Evolutionary conservation across 2,797 vertebrate genomes (phyloP).

Genomic region (Pangasius sanitwongsei): DNA sequence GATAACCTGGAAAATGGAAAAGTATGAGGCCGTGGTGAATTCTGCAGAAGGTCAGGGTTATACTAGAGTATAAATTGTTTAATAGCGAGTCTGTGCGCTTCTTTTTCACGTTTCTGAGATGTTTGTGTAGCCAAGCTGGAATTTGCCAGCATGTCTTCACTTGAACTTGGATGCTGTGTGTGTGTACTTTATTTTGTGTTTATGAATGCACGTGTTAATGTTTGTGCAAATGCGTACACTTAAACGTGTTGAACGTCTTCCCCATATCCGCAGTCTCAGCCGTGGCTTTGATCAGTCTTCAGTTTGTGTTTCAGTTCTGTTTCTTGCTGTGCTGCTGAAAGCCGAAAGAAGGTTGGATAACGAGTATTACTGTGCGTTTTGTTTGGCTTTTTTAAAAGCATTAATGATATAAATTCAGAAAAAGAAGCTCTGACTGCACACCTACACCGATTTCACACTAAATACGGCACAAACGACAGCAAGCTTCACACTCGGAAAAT

Average conservation of each 20-base stretch:
- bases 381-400: background rate
- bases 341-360: slow-evolving; percentile 5
- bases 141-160: background rate
- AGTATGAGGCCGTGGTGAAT: slow-evolving; percentile 24
- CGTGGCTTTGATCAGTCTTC: background rate
- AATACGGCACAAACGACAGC: background rate
- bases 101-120: background rate
- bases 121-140: slow-evolving; percentile 16
- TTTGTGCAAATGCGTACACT: background rate
- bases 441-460: background rate
- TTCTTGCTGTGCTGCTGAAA: background rate
- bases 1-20: slow-evolving; percentile 43
- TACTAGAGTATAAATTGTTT: slow-evolving; percentile 36
- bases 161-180: background rate
- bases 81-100: background rate
- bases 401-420: background rate
- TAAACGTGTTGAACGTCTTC: background rate
- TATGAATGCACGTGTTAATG: background rate
- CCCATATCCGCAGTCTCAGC: background rate
- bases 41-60: slow-evolving; percentile 47
- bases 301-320: background rate
- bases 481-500: background rate
- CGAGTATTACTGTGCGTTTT: background rate
- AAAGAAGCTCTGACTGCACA: background rate
- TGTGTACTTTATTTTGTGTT: background rate